Conservation (phyloP, 2,797 vertebrate genomes). For the Acomys russatus region DNA sequence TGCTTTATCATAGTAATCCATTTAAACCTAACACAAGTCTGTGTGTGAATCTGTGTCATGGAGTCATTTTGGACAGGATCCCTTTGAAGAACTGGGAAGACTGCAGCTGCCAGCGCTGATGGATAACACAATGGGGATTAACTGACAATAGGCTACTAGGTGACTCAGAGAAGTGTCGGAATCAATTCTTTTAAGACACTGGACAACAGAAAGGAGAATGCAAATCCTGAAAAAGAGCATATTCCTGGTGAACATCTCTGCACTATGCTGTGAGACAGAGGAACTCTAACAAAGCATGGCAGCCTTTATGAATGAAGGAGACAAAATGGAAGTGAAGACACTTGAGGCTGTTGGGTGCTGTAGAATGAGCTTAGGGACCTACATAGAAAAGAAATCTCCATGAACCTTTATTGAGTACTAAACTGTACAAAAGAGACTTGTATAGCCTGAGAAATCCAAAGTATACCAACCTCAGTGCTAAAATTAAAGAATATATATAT, state of each 20-base stretch:
- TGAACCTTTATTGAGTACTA: neutral
- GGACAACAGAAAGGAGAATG: neutral
- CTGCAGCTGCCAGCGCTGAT: neutral
- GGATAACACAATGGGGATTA: neutral
- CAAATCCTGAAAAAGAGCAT: neutral
- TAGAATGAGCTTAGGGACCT: neutral
- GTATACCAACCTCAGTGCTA: neutral
- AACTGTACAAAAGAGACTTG: neutral
- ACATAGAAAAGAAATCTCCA: neutral
- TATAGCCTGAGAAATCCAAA: neutral
- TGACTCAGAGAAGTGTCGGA: neutral
- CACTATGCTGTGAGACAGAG: neutral
- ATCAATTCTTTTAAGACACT: neutral
- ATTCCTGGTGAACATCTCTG: slow-evolving; percentile 14
- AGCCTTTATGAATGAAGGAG: neutral
- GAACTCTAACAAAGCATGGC: neutral
- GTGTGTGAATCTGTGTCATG: neutral
- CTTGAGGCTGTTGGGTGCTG: neutral
- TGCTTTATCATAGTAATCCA: neutral
- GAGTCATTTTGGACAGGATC: neutral
- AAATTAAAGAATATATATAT: neutral
- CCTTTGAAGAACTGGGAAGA: neutral
- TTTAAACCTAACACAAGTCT: neutral
- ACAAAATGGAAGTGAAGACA: neutral
- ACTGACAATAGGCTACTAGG: neutral